phyloP scores from a whole-genome alignment of 2,113 vertebrate genomes.

The Aythya baeri region DNA sequence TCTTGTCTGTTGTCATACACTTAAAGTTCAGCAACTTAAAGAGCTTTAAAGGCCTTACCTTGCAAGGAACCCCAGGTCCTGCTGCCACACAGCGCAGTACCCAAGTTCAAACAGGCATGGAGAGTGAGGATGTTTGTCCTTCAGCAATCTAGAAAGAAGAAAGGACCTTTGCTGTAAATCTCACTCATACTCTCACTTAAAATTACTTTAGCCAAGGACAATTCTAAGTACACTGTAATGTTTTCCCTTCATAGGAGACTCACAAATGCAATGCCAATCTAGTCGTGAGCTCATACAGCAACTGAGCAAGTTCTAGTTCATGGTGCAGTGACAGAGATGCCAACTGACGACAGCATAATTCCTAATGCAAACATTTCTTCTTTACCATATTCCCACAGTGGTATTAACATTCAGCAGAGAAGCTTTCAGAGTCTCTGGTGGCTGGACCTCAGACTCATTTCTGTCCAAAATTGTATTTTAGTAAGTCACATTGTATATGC shows the following conservation, averaged over 20 bases:
- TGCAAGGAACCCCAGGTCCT: not conserved
- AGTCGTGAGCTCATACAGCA: not conserved
- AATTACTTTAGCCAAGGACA: not conserved
- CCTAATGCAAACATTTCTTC: not conserved
- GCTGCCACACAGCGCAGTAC: not conserved
- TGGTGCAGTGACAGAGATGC: not conserved
- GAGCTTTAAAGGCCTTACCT: not conserved
- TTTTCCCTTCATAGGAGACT: not conserved
- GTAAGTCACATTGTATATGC: not conserved
- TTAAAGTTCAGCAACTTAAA: not conserved
- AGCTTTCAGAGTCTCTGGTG: not conserved
- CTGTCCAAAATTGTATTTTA: not conserved
- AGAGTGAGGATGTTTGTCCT: not conserved
- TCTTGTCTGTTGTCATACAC: not conserved
- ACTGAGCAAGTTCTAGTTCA: not conserved
- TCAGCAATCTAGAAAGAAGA: not conserved
- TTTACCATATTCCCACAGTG: not conserved
- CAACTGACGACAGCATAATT: not conserved
- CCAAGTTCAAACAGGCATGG: not conserved
- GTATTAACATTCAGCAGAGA: not conserved
- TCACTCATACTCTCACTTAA: not conserved
- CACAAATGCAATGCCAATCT: not conserved
- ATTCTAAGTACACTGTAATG: not conserved
- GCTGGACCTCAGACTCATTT: not conserved
- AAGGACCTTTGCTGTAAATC: not conserved